These are phyloP conservation scores for Enteromius viviparus DNA, from an alignment of 2,797 vertebrate genomes.

Conservation along the genomic window DNA sequence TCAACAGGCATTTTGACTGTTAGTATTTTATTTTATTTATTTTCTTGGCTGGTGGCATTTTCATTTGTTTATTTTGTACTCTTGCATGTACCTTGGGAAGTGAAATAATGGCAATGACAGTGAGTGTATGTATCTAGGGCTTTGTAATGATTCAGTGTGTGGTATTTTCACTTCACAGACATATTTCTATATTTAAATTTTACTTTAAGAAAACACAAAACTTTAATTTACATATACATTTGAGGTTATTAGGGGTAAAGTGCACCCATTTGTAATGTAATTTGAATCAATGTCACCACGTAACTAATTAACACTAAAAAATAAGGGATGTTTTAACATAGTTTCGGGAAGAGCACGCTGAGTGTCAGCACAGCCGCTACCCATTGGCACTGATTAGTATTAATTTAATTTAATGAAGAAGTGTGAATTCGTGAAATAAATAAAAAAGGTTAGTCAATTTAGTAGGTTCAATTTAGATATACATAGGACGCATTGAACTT, in stretches of 20 bases:
- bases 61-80: not conserved
- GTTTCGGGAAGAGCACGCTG: too few species aligned
- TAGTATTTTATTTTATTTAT: not conserved
- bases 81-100: not conserved
- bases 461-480: too few species aligned
- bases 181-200: not conserved
- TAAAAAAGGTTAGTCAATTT: not conserved
- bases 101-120: not conserved
- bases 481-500: not conserved
- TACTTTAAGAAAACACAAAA: not conserved
- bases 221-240: not conserved
- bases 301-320: not conserved
- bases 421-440: too few species aligned
- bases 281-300: not conserved
- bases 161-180: not conserved
- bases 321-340: too few species aligned
- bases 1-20: constrained; percentile 6
- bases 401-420: too few species aligned
- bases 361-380: too few species aligned
- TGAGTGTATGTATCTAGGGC: too few species aligned
- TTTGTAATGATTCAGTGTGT: not conserved
- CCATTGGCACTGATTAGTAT: too few species aligned
- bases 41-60: not conserved
- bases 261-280: not conserved
- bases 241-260: not conserved